Evolutionary conservation across 1,140 invertebrate species (phyloP), one percentile per base, ranked within the genome.

Genomic region (Asobara japonica): DNA sequence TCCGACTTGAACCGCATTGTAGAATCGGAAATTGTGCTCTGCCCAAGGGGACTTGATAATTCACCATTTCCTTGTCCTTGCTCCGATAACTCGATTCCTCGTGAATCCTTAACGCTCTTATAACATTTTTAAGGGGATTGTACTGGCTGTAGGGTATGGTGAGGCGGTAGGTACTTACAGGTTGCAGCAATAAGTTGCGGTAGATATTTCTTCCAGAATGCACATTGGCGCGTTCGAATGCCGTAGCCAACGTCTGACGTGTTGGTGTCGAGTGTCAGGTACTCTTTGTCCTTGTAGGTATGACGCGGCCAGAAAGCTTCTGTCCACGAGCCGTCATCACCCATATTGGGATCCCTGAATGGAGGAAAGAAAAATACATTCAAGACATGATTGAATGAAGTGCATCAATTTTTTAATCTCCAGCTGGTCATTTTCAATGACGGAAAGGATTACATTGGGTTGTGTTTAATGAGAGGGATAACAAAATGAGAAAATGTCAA

Each of bases 121-220:
- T 51, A 20, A 18, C 13, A 71, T 69, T 72, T 71, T 74, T 75
- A 75, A 77, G 75, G 75, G 72, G 69, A 77, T 74, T 62, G 64
- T 69, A 41, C n/a, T 67, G 71, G 27, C 36, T 31, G 18, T 18
- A 41, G 33, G 18, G 20, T 36, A 36, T 8, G 20, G 30, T 13
- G n/a, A 13, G 2, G 16, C 8, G 11, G 60, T 48, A 33, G 64
- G 41, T 60, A 89, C 89, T 90, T 84, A 94, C 92, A 89, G 76
- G 93, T 94, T 68, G 91, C 91, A 76, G 92, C 89, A 74, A 96
- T 91, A 30, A 98, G 88, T 83, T 96, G 93, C 66, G 97, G 97
- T 83, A 98, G 89, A 84, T 97, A 97, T 81, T 96, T 93, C 84
- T 97, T 95, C 97, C 97, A 98, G 87, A 98, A 98, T 65, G 96